A percentile compares a stretch with the other conserved stretches of the same genome.
phyloP scores from a whole-genome alignment of 2,113 vertebrate genomes.

The Cygnus atratus region DNA sequence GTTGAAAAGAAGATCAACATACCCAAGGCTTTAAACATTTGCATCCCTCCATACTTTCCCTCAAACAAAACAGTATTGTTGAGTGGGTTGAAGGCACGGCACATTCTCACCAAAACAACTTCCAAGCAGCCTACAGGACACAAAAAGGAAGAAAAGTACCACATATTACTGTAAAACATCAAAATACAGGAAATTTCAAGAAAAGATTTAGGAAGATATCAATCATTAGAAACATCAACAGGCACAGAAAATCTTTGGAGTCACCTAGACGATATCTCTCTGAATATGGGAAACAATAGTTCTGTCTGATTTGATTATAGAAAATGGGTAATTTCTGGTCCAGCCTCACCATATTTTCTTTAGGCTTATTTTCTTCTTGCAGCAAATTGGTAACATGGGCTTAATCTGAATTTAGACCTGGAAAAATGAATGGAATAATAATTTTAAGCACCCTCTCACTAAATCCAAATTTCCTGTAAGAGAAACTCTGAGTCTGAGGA shows the following conservation, averaged over 20 bases:
- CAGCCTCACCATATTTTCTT: not conserved
- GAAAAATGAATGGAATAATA: not conserved
- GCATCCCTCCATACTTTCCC: slow-evolving; percentile 98
- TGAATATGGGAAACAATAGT: not conserved
- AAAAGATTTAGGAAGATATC: not conserved
- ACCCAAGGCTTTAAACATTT: slow-evolving; percentile 99
- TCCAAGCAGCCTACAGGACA: slow-evolving; percentile 90
- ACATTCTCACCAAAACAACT: slow-evolving; percentile 99
- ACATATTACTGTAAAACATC: not conserved
- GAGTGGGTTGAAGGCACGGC: slow-evolving; percentile 97
- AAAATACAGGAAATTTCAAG: not conserved
- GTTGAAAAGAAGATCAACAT: slow-evolving; percentile 32
- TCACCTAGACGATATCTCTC: not conserved
- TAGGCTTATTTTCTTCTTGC: not conserved
- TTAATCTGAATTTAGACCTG: not conserved
- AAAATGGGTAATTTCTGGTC: not conserved
- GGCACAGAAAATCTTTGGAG: not conserved
- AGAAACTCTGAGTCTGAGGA: not conserved
- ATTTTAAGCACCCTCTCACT: not conserved
- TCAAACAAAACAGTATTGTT: slow-evolving; percentile 99
- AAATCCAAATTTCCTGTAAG: not conserved
- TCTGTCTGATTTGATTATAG: not conserved
- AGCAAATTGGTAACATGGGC: not conserved
- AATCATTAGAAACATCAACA: not conserved
- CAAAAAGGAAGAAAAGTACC: not conserved